Conservation (phyloP, 1,140 invertebrate genomes). For the Tetramorium parvispinum region DNA sequence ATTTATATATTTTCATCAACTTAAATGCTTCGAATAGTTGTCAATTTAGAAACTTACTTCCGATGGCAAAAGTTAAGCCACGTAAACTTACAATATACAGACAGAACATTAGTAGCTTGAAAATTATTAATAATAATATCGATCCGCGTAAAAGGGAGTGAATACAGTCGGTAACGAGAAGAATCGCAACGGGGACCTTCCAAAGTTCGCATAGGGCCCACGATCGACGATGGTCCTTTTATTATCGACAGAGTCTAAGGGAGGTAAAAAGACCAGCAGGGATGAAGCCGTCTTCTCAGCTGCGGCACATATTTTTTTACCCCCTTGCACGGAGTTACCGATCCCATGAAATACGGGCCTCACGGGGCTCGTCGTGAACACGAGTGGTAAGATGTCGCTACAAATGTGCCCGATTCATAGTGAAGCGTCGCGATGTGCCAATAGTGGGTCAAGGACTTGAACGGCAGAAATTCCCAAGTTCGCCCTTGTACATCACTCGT, state of each 20-base stretch:
- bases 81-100: not conserved
- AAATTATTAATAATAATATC: not conserved
- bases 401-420: not conserved
- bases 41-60: not conserved
- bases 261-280: not conserved
- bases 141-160: not conserved
- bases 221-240: not conserved
- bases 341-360: constrained; percentile 36
- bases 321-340: constrained; percentile 42
- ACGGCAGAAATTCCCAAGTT: constrained; percentile 38
- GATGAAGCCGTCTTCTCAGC: constrained; percentile 8
- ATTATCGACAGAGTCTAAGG: constrained; percentile 66
- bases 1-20: not conserved
- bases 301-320: not conserved
- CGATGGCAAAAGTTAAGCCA: not conserved
- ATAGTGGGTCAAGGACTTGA: constrained; percentile 81
- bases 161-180: constrained; percentile 61
- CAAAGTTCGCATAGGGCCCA: not conserved
- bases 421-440: constrained; percentile 9
- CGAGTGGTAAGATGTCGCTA: constrained; percentile 71
- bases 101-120: not conserved
- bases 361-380: not conserved
- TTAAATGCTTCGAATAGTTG: not conserved
- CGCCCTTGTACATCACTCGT: constrained; percentile 10
- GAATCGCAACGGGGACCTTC: not conserved